A percentile compares a stretch with the other conserved stretches of the same genome.
Evolutionary conservation across 1,140 invertebrate species (phyloP).

Genomic region (Triops cancriformis): DNA sequence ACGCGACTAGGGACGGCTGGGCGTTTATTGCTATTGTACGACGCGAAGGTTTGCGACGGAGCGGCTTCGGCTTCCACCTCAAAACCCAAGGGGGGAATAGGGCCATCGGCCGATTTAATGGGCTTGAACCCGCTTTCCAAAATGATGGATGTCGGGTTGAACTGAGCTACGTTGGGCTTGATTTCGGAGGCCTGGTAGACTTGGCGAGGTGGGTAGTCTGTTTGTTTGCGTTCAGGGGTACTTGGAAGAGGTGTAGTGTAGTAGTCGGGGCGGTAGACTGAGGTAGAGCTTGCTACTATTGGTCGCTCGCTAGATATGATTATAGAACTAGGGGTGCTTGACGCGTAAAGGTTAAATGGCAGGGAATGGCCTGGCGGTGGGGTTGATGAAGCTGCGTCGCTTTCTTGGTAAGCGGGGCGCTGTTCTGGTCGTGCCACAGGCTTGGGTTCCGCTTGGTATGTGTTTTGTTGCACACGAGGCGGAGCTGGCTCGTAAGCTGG

Average conservation of each 20-base stretch:
- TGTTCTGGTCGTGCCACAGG: background rate
- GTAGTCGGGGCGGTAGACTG: conserved; percentile 10
- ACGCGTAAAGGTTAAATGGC: background rate
- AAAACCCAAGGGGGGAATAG: conserved; percentile 27
- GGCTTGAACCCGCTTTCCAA: conserved; percentile 28
- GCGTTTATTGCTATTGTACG: background rate
- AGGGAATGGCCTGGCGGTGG: background rate
- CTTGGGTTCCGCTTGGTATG: background rate
- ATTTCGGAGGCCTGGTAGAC: background rate
- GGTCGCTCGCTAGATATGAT: background rate
- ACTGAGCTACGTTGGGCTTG: conserved; percentile 1
- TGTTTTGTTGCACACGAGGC: background rate
- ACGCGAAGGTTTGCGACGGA: background rate
- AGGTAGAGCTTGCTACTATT: background rate
- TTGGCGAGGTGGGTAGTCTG: background rate
- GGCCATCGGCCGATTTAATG: conserved; percentile 24
- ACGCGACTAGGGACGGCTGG: background rate
- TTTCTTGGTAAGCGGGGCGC: conserved; percentile 5
- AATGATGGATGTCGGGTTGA: conserved; percentile 26
- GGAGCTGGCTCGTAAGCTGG: background rate
- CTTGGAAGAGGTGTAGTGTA: background rate
- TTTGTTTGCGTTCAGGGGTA: background rate
- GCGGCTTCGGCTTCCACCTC: conserved; percentile 24
- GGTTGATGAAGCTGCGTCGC: background rate
- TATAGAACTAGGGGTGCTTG: background rate